Evolutionary conservation across 2,113 vertebrate genomes (phyloP), one percentile per base, ranked within the genome.

Genomic region (Pithys albifrons): DNA sequence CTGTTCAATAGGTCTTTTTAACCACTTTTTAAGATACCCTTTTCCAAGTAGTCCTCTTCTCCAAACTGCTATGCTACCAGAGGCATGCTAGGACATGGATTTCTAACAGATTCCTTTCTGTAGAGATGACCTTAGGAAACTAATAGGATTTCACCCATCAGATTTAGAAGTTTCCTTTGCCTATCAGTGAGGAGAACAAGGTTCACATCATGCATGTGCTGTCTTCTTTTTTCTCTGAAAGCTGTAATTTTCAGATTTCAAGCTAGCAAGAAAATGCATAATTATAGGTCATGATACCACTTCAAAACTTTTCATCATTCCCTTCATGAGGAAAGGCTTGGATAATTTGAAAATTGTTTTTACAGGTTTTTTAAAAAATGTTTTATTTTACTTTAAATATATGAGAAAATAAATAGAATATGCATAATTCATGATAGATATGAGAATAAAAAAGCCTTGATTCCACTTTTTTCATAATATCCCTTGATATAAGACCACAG

Each of bases 51-150:
- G 52, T 37, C 15, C 14, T 84, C 29, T 9, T 14, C 14, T 80
- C 11, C 23, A 52, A 55, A 39, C 4, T 39, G 11, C 12, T 59
- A 1, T 10, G 19, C 5, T 73, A 18, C 15, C 46, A 61, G 33
- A 83, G 37, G 29, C 0, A 0, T 62, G 7, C 9, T 65, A 69
- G 73, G 23, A 29, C 1, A 0, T 16, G 55, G 28, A 37, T 18
- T 46, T 33, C 7, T 43, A 65, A n/a, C 2, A 29, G 28, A 55
- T 3, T 52, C 4, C 9, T 65, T 77, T 51, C 22, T 16, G 6
- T 20, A 28, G 25, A 43, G 25, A 9, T 43, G 14, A 51, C 22
- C 4, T 33, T 22, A 57, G 28, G 28, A 81, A 66, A 70, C 2
- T 3, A 66, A 66, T 2, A 23, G 5, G 2, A 5, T 48, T 73